Base-by-base conservation (phyloP, 2,797 vertebrate species). In the Sebastes vulpes region DNA sequence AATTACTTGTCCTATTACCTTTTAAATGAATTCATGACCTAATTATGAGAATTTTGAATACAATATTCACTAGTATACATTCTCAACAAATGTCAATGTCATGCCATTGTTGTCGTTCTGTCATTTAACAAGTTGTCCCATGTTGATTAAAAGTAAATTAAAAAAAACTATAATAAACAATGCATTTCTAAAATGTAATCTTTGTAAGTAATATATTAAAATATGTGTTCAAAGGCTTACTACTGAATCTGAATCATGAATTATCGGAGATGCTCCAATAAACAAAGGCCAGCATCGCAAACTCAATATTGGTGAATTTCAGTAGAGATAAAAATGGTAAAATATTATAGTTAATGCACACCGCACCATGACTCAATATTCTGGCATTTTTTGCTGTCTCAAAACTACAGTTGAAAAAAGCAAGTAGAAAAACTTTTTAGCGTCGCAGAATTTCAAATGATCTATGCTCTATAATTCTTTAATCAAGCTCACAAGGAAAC, bases 401-500 rank as follows among this genome's bases (percentile, higher is more conserved):
- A 56, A 32, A 65, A 61, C 18, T 25, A 66, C 12, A 57, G 16
- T n/a, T 5, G 29, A 4, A 73, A 52, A 65, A 28, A 29, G 48
- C 11, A 59, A 42, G 32, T 9, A 7, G 26, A 54, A 60, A 58
- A 32, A 57, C 35, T 70, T 81, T 63, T 4, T n/a, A 26, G 20
- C 9, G 14, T 67, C 20, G 57, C n/a, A 26, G 35, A 69, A 65
- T 59, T 52, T 56, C 0, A 9, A 72, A 74, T 66, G 52, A 18
- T 60, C 9, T 42, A 11, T 14, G 14, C 32, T 18, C 14, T 50
- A 12, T 67, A 29, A 52, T 75, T 76, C 21, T 76, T 82, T 56
- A 70, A 70, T 79, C 65, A 72, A 46, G 18, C 67, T 63, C 20
- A 58, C 52, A 71, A 65, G 28, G 23, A 77, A 63, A 52, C 52